Evolutionary conservation across 2,888 invertebrate species (phyloP).

Genomic region (Lepidocyrtinus sp.): DNA sequence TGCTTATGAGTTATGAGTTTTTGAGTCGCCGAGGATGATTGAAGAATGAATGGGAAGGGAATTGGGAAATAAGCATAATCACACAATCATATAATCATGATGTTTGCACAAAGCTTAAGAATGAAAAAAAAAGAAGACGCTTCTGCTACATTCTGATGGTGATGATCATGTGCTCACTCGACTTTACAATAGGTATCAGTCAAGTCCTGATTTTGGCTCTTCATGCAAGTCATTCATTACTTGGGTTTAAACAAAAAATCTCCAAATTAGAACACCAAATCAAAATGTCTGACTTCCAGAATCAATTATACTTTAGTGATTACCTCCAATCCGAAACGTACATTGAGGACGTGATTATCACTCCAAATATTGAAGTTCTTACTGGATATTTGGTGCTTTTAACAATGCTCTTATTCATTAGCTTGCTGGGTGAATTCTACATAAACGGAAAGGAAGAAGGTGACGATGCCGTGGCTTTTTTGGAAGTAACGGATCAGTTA

Average conservation of each 20-base stretch:
- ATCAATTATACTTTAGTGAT: conserved; percentile 44
- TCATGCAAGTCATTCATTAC: background rate
- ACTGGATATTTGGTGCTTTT: conserved; percentile 23
- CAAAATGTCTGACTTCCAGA: conserved; percentile 48
- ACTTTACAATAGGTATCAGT: background rate
- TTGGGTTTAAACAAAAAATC: no score
- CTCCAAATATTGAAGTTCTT: conserved; percentile 37
- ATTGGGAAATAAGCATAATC: no score
- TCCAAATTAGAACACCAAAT: no score
- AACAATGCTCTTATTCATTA: conserved; percentile 17
- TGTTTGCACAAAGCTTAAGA: background rate
- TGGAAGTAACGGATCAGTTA: no score
- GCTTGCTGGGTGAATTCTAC: conserved; percentile 39
- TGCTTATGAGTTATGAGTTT: no score
- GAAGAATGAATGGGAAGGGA: no score
- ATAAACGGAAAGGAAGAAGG: conserved; percentile 46
- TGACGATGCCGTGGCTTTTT: conserved; percentile 21
- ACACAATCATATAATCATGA: conserved; percentile 22
- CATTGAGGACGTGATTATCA: conserved; percentile 43
- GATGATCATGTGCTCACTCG: background rate
- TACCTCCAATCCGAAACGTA: conserved; percentile 23
- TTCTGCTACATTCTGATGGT: no score
- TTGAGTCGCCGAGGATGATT: no score
- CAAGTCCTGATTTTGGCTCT: conserved; percentile 17
- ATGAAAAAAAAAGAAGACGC: background rate